A percentile compares a stretch with the other conserved stretches of the same genome.
These are phyloP conservation scores for Uria lomvia DNA, from an alignment of 2,113 vertebrate genomes.

Conservation along the genomic window DNA sequence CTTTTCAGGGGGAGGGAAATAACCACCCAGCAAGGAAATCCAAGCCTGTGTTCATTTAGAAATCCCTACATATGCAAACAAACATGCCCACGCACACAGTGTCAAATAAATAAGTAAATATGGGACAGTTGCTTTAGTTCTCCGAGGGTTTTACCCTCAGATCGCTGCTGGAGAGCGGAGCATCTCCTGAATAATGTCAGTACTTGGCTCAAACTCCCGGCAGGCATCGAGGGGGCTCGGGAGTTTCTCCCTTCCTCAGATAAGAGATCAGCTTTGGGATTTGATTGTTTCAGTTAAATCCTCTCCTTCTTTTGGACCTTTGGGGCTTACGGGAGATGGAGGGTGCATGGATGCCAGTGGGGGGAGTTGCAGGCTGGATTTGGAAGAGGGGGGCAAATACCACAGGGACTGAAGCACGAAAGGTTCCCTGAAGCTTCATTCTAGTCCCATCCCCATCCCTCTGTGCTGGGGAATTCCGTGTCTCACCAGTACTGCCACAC, in stretches of 20 bases:
- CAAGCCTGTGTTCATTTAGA: not conserved
- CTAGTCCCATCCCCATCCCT: not conserved
- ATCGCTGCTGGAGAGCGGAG: not conserved
- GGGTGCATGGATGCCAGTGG: not conserved
- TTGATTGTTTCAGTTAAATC: not conserved
- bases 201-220: not conserved
- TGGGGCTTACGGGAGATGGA: not conserved
- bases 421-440: not conserved
- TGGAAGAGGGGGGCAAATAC: not conserved
- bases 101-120: not conserved
- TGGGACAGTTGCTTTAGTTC: not conserved
- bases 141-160: not conserved
- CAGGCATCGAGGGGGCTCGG: fast-evolving
- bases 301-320: not conserved
- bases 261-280: not conserved
- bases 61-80: not conserved
- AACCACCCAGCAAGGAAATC: not conserved
- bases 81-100: not conserved
- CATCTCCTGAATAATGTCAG: not conserved
- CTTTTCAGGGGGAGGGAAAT: not conserved
- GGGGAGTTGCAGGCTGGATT: not conserved
- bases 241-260: not conserved
- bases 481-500: not conserved
- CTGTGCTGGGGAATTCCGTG: not conserved
- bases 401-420: not conserved